phyloP scores from a whole-genome alignment of 1,140 invertebrate genomes.

The Bombus waltoni region DNA sequence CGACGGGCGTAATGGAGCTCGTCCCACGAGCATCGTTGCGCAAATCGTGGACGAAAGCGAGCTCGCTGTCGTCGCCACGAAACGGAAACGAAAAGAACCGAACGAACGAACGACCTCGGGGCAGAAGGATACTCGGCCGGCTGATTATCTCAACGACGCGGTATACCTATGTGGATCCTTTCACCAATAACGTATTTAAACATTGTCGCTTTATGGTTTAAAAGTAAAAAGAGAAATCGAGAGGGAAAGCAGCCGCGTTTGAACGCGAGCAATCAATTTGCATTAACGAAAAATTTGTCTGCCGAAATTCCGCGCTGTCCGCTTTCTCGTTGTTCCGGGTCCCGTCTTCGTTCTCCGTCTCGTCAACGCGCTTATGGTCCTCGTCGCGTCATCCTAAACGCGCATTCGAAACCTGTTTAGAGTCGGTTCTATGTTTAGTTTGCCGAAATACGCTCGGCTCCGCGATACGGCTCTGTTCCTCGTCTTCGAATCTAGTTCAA shows the following conservation, averaged over 20 bases:
- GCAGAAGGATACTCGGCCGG: constrained; percentile 15
- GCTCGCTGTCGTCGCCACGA: not conserved
- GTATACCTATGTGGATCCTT: constrained; percentile 52
- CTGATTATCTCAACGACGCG: constrained; percentile 42
- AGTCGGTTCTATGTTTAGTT: not conserved
- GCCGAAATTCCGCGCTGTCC: constrained; percentile 18
- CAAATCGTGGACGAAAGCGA: constrained; percentile 20
- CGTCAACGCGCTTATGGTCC: too few relatives aligned
- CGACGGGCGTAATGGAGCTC: not conserved
- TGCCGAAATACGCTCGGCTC: not conserved
- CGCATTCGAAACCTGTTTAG: not conserved
- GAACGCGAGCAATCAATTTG: constrained; percentile 42
- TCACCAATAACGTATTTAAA: constrained; percentile 66
- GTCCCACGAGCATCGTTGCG: not conserved
- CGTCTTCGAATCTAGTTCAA: not conserved
- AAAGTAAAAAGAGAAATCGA: constrained; percentile 68
- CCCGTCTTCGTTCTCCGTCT: not conserved
- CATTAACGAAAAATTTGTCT: constrained; percentile 33
- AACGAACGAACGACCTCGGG: not conserved
- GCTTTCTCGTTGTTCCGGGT: constrained; percentile 19
- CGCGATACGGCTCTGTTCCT: not conserved
- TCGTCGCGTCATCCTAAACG: not conserved
- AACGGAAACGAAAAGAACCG: not conserved
- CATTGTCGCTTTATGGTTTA: constrained; percentile 56
- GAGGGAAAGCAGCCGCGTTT: constrained; percentile 58